These are phyloP conservation scores for Heptranchias perlo DNA, from an alignment of 2,113 vertebrate species.

Conservation along the genomic window DNA sequence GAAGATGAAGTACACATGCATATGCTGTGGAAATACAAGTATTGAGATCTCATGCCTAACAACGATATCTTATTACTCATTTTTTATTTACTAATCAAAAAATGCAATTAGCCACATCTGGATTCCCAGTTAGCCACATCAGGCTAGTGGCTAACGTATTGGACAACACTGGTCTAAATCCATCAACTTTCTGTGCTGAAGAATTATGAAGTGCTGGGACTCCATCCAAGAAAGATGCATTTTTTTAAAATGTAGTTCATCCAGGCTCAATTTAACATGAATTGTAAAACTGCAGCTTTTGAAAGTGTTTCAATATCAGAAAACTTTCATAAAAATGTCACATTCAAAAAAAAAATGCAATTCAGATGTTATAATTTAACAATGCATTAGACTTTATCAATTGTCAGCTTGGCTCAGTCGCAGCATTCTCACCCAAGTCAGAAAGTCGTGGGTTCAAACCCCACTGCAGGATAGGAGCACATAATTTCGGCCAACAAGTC, in stretches of 20 bases:
- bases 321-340: too few species aligned
- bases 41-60: not conserved
- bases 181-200: not conserved
- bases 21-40: not conserved
- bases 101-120: not conserved
- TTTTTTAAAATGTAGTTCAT: not conserved
- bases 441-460: not conserved
- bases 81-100: too few species aligned
- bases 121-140: not conserved
- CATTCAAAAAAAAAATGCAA: not conserved
- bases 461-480: not conserved
- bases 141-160: not conserved
- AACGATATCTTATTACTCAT: not conserved
- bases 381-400: not conserved
- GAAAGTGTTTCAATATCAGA: not conserved
- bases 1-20: too few species aligned
- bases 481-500: too few species aligned
- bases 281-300: not conserved
- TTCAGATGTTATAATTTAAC: not conserved
- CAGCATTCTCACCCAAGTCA: not conserved
- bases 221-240: not conserved
- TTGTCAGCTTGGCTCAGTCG: not conserved
- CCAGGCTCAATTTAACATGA: not conserved
- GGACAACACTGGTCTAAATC: not conserved
- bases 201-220: not conserved